Percentiles rank a stretch among this genome's conserved stretches.
These are phyloP conservation scores for Linyphia triangularis DNA, from an alignment of 2,888 invertebrate species.

Conservation along the genomic window DNA sequence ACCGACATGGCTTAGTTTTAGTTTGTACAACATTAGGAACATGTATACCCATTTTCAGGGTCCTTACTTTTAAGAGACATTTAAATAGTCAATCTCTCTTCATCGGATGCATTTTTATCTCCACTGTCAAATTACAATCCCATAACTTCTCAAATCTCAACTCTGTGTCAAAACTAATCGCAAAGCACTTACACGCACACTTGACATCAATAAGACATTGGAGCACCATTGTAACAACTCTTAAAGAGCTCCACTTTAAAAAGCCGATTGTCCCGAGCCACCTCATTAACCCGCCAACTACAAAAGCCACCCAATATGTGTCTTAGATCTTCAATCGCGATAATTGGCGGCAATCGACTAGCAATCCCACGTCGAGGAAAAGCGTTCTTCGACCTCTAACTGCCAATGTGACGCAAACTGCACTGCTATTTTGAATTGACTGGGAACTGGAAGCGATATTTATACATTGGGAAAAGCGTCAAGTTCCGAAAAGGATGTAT, in stretches of 20 bases:
- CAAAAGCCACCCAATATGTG: neutral
- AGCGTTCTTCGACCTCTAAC: no score
- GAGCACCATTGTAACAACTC: neutral
- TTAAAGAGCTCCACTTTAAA: no score
- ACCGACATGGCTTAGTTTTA: no score
- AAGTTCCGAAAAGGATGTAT: neutral
- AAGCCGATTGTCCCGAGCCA: neutral
- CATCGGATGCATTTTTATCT: no score
- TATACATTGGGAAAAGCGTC: neutral
- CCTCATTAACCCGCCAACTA: neutral
- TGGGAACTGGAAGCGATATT: neutral
- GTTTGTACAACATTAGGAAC: no score
- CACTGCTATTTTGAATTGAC: neutral
- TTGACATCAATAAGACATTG: no score
- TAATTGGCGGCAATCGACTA: neutral
- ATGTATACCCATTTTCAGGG: no score
- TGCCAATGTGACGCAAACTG: neutral
- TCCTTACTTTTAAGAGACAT: no score
- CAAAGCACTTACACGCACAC: neutral
- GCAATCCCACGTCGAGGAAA: neutral
- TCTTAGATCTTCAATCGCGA: conserved; percentile 2
- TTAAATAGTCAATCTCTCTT: no score
- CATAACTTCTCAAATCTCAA: no score
- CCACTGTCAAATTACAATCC: no score
- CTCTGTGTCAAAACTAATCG: neutral